Base-by-base conservation (phyloP, 2,113 vertebrate genomes). In the Shinisaurus crocodilurus region DNA sequence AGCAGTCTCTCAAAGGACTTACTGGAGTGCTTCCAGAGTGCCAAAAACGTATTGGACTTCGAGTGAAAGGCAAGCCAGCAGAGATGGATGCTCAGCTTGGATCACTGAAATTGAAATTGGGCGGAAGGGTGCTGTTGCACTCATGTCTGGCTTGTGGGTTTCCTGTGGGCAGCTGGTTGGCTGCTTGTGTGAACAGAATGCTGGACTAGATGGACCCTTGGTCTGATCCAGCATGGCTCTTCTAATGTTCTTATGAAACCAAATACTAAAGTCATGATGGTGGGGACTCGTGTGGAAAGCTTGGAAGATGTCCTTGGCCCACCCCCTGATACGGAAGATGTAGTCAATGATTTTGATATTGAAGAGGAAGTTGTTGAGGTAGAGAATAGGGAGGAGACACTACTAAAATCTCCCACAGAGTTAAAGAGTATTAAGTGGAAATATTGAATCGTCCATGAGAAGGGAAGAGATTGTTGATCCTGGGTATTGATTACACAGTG, bases 211-310 rank as follows among this genome's bases (percentile, higher is more conserved):
- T n/a, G n/a, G n/a, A n/a, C n/a, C n/a, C n/a, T n/a, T n/a, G n/a
- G n/a, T n/a, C n/a, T n/a, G n/a, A n/a, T n/a, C n/a, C n/a, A n/a
- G n/a, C n/a, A n/a, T n/a, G n/a, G n/a, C n/a, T n/a, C n/a, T n/a
- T n/a, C n/a, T n/a, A n/a, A n/a, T n/a, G n/a, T n/a, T n/a, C n/a
- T n/a, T n/a, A n/a, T n/a, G 92, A 99, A 99, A 97, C 99, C 99
- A 90, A 99, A 99, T 97, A 99, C 99, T 85, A 99, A 99, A 98
- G 99, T 99, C 94, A 99, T 99, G 99, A 99, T 99, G 99, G 99
- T 99, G 99, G 99, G 99, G 87, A 99, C 98, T 95, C 98, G 99
- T 97, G 99, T 99, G 93, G 99, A 99, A 96, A 98, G 98, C 96
- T 97, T 99, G 99, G 99, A 99, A 97, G 99, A 99, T 50, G 98